These are phyloP conservation scores for Oligia fasciuncula DNA, from an alignment of 2,888 invertebrate species.

Conservation along the genomic window DNA sequence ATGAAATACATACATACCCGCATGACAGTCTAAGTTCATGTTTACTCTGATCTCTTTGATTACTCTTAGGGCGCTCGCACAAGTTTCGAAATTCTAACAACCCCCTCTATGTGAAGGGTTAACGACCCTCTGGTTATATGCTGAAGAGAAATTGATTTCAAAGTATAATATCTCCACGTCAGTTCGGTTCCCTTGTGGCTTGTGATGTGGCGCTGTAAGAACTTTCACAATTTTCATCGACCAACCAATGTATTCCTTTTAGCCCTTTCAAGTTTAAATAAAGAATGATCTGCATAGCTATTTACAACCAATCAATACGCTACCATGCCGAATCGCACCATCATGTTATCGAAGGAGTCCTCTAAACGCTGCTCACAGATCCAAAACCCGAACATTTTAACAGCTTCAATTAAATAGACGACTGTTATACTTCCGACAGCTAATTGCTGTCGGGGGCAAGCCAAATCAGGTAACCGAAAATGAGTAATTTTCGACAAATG, in stretches of 20 bases:
- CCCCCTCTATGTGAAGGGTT: conserved; percentile 61
- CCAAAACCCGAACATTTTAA: conserved; percentile 2
- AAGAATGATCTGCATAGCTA: neutral
- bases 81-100: conserved; percentile 59
- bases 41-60: conserved; percentile 82
- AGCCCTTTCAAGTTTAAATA: too few relatives aligned
- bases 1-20: conserved; percentile 78
- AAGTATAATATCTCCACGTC: conserved; percentile 48
- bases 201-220: conserved; percentile 12
- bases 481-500: neutral
- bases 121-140: conserved; percentile 47
- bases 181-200: conserved; percentile 31
- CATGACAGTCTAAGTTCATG: conserved; percentile 80
- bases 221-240: conserved; percentile 20
- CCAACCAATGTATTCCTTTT: neutral
- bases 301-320: neutral
- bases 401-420: neutral
- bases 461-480: neutral
- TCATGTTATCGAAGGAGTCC: neutral
- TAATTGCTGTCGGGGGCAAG: neutral
- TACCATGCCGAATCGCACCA: neutral
- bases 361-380: neutral
- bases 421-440: neutral
- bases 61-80: conserved; percentile 62
- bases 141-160: conserved; percentile 62